Evolutionary conservation across 23 tunicate species (phyloP), one percentile per base, ranked within the genome.

Genomic region (Styela clava): DNA sequence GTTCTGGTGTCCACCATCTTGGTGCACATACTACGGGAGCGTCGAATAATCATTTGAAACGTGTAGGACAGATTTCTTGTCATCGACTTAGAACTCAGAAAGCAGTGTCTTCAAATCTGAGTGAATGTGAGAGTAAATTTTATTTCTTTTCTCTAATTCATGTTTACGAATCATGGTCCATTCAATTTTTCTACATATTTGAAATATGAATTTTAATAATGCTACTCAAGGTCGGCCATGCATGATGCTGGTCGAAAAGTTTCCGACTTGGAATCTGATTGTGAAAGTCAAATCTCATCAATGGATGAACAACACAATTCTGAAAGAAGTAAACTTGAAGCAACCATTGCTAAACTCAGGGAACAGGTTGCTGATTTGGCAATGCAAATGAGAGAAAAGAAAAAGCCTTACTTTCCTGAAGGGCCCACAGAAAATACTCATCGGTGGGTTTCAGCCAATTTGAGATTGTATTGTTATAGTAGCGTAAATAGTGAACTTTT

Each of bases 221-320:
- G 63, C 79, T 32, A 22, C 34, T 52, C 64, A 76, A 87, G 91
- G 82, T 63, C 52, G 69, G 67, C 78, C 36, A 82, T 82, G 82
- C 68, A 56, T 27, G 79, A 82, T 36, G 83, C 79, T 37, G 56
- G 87, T 44, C 65, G 61, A 51, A 86, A 56, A 34, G 79, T 44
- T 34, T 83, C 86, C 21, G 71, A 73, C 61, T 52, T 83, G 33
- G 93, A 88, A 36, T 88, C 93, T 21, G 93, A 88, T 20, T 88
- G 78, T 64, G 93, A 83, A 44, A 83, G 86, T 33, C 84, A 81
- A 31, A 65, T 88, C 67, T 88, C 93, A 34, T 77, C 63, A 61
- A 69, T 83, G 79, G 73, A 69, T 35, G 93, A 78, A 25, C 81
- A 88, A 20, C 79, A 69, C 72, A 26, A 25, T 26, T 24, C 78